These are phyloP conservation scores for Hoplodrina ambigua DNA, from an alignment of 2,888 invertebrate species.

Conservation along the genomic window DNA sequence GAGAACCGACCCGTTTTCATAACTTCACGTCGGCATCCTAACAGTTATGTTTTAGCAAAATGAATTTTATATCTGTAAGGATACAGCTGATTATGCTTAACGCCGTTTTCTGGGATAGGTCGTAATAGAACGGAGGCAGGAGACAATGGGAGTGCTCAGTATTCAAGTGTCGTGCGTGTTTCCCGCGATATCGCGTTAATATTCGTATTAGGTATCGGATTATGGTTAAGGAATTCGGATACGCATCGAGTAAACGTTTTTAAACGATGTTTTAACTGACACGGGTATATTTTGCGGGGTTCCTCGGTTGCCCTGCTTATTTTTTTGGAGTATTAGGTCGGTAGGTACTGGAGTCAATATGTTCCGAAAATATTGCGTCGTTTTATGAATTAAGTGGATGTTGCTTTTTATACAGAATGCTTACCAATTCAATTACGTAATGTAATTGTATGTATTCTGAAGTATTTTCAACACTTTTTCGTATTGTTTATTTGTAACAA, in stretches of 20 bases:
- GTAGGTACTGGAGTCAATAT: slow-evolving; percentile 37
- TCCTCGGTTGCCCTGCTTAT: slow-evolving; percentile 17
- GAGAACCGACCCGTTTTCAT: slow-evolving; percentile 69
- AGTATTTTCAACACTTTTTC: neutral
- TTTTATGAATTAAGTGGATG: slow-evolving; percentile 43
- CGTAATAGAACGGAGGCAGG: slow-evolving; percentile 49
- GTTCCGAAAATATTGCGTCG: slow-evolving; percentile 37
- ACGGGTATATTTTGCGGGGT: slow-evolving; percentile 35
- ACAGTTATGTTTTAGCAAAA: slow-evolving; percentile 59
- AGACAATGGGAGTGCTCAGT: slow-evolving; percentile 79
- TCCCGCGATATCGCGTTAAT: slow-evolving; percentile 82
- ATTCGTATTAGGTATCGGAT: slow-evolving; percentile 79
- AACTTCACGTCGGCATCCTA: slow-evolving; percentile 69
- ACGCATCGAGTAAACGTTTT: slow-evolving; percentile 63
- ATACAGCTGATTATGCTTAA: slow-evolving; percentile 66
- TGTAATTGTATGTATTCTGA: slow-evolving; percentile 14
- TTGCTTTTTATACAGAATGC: slow-evolving; percentile 17
- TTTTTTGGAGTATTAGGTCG: slow-evolving; percentile 46
- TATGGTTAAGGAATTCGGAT: slow-evolving; percentile 70
- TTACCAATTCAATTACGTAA: slow-evolving; percentile 36
- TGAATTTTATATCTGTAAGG: slow-evolving; percentile 59
- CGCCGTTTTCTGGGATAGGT: slow-evolving; percentile 50
- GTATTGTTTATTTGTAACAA: neutral
- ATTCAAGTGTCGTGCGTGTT: slow-evolving; percentile 78
- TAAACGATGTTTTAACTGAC: slow-evolving; percentile 64